Percentiles rank a stretch among this genome's conserved stretches.
Evolutionary conservation across 35 echinoderm and acorn worm species (phyloP).

Genomic region (Lytechinus pictus): DNA sequence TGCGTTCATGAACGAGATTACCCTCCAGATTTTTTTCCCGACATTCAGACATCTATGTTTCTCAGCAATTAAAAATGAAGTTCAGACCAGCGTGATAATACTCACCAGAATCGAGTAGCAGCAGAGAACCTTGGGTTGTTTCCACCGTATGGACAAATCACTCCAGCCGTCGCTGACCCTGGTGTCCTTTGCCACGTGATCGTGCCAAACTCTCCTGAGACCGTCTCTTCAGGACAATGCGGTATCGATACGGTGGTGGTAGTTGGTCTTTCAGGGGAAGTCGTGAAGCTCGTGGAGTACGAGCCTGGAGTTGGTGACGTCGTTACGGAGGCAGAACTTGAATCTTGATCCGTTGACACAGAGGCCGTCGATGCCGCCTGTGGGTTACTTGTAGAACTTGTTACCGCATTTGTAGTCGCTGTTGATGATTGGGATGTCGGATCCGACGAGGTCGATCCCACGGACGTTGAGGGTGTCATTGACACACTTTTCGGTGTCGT

Average conservation of each 20-base stretch:
- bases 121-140: background rate
- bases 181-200: constrained; percentile 43
- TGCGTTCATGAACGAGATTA: no score
- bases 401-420: background rate
- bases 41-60: no score
- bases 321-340: background rate
- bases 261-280: background rate
- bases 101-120: constrained; percentile 31
- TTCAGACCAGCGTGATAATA: background rate
- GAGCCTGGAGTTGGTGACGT: background rate
- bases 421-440: background rate
- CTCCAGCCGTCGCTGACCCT: background rate
- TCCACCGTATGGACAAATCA: constrained; percentile 25
- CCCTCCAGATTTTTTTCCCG: no score
- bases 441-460: background rate
- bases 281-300: background rate
- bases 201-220: background rate
- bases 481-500: background rate
- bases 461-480: background rate
- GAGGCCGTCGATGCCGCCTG: background rate
- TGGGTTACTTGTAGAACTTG: background rate
- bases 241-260: background rate
- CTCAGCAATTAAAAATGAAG: no score
- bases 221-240: constrained; percentile 43
- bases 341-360: background rate